A percentile compares a stretch with the other conserved stretches of the same genome.
Conservation (phyloP, 2,888 invertebrate species). For the Conistra vaccinii region DNA sequence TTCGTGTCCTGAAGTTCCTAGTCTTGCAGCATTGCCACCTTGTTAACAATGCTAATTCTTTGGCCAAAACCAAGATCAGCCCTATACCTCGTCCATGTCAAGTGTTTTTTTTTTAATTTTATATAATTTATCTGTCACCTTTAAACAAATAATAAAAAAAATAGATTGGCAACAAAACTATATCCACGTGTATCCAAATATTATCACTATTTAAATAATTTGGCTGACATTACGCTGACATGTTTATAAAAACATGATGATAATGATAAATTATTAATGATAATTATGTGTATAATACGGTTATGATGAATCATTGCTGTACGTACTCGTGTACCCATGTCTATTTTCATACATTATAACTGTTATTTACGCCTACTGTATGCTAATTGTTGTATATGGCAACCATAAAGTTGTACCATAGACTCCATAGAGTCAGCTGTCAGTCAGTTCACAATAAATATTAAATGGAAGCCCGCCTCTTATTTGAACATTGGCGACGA, state of each 20-base stretch:
- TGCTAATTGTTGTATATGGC: too few relatives aligned
- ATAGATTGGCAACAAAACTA: neutral
- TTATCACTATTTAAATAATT: slow-evolving; percentile 17
- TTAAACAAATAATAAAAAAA: neutral
- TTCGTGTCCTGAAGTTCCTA: neutral
- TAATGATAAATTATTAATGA: slow-evolving; percentile 10
- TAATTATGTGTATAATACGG: slow-evolving; percentile 10
- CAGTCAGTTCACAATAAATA: too few relatives aligned
- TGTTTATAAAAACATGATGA: slow-evolving; percentile 14
- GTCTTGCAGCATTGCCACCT: neutral
- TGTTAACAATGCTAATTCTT: too few relatives aligned
- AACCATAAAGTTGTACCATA: too few relatives aligned
- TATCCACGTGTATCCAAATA: neutral
- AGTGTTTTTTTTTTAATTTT: neutral
- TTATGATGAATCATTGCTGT: slow-evolving; percentile 20
- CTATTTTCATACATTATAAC: slow-evolving; percentile 16
- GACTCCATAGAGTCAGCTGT: too few relatives aligned
- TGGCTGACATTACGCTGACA: neutral
- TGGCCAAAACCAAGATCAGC: neutral
- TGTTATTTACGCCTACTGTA: too few relatives aligned
- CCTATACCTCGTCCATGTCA: neutral
- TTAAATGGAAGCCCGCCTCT: too few relatives aligned
- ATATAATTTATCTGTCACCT: neutral
- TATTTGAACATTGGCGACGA: too few relatives aligned
- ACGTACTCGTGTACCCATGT: neutral